Evolutionary conservation across 2,888 invertebrate genomes (phyloP), one percentile per base, ranked within the genome.

Genomic region (Aphodius sticticus): DNA sequence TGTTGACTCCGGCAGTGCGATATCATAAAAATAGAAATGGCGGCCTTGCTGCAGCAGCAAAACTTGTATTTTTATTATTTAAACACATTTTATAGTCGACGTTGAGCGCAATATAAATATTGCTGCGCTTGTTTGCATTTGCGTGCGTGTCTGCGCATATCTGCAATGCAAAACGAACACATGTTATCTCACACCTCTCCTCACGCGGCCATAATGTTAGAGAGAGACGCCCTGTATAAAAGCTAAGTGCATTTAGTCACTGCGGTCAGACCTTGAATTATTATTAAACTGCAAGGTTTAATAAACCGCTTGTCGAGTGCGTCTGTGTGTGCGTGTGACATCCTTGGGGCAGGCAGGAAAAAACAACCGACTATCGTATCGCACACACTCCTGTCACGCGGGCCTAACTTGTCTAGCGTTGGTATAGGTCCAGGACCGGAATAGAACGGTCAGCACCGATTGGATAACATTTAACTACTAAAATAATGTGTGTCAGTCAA

Each of bases 251-350:
- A 53, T 12, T 53, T 53, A 53, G 53, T 53, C 12, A 53, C 35
- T 74, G 74, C 35, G 69, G 81, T 26, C 26, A 26, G 81, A 83
- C 83, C 83, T 83, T 83, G 83, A 83, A 82, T 83, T 82, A 81
- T 78, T 80, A 80, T 81, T 83, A 79, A 81, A 81, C 77, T 26
- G 74, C 74, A 74, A 35, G 36, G 74, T 26, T 16, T 74, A 74
- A 53, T 53, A 53, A 53, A 53, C 53, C 12, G 53, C 53, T 53
- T 53, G 53, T 26, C 26, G 26, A 26, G 26, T 53, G 53, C 53
- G 53, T 53, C 53, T 53, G 1, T 53, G 53, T 53, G 53, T 53
- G 53, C 53, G 53, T 53, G 53, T 5, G 9, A 53, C 53, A 53
- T 53, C 53, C 53, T 53, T 53, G 53, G 53, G 53, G 53, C 53